Evolutionary conservation across 2,113 vertebrate genomes (phyloP), one percentile per base, ranked within the genome.

Genomic region (Cryptotis parvus): DNA sequence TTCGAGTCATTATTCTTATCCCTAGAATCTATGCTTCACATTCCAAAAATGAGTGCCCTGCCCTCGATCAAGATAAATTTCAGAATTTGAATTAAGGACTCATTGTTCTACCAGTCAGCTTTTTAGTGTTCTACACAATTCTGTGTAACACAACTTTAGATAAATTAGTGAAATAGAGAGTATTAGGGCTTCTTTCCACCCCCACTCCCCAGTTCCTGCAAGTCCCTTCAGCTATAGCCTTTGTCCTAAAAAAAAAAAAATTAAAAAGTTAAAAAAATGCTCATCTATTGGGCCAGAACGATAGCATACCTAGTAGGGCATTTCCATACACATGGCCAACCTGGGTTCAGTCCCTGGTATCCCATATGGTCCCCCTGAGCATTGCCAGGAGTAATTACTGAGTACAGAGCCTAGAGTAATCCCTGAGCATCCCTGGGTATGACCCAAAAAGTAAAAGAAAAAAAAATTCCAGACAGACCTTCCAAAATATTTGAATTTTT

Each of bases 31-130:
- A 63, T 90, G 92, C 45, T 65, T 90, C 45, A 88, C 86, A 84
- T 88, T 52, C 68, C 79, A 93, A 94, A 85, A 95, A 88, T 94
- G 93, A 96, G 82, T 11, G 91, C 75, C 41, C 27, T 73, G 61
- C 72, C 84, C 88, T 90, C 87, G 83, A 88, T 85, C 76, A 89
- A 89, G 93, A 94, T 91, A 93, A 93, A 18, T 63, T 41, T 91
- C 83, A 41, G 80, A 92, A 66, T 77, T 65, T 77, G 82, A 90
- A 95, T 85, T 93, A 95, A 91, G 58, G 22, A 72, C 85, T 41
- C 66, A 82, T 27, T 85, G 83, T 88, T 94, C 55, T 52, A 72
- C 20, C 55, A 70, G 55, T 74, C 33, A 26, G 84, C 37, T 49
- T 49, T n/a, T 66, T 3, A 87, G 80, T 68, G 73, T 85, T 76